Base-by-base conservation (phyloP, 2,113 vertebrate genomes). In the Varanus salvator region DNA sequence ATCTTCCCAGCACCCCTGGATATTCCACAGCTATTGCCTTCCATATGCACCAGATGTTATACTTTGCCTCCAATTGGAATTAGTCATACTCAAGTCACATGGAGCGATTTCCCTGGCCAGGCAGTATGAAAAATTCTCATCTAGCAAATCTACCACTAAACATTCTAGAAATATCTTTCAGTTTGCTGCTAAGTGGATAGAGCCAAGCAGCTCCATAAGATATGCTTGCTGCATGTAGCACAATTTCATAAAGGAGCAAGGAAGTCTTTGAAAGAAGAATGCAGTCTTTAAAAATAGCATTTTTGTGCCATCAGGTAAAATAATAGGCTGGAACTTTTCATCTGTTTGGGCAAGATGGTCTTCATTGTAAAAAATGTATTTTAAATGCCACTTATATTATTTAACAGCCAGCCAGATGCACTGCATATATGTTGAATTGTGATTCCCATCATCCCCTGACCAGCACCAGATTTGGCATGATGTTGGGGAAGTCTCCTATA, bases 211-310 rank as follows among this genome's bases (percentile, higher is more conserved):
- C 38, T 72, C 52, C 4, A 44, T 23, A 31, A 34, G 69, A 75
- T 60, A 48, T 83, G 68, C 52, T 72, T 74, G 69, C 80, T 80
- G 74, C 83, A 75, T 88, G 82, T 54, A 82, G 81, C 50, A 34
- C 21, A 71, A 48, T 54, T 27, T 12, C 15, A 85, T 50, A 29
- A 66, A 19, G 78, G 69, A 64, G 17, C 87, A 81, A 74, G 34
- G 34, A 83, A 75, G 38, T 29, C 52, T 89, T 89, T 75, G 87
- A 84, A 76, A 74, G 71, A 89, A 83, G 29, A 60, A 27, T 74
- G 12, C 23, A 82, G 82, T 86, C 29, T 27, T 69, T 69, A 8
- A 60, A 69, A 50, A n/a, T 82, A 76, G 72, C 54, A n/a, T 76
- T 76, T 60, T 71, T 64, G 29, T 34, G 23, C 48, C 15, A 17